A percentile compares a stretch with the other conserved stretches of the same genome.
Evolutionary conservation across 2,113 vertebrate genomes (phyloP).

Genomic region (Pygoscelis antarcticus): DNA sequence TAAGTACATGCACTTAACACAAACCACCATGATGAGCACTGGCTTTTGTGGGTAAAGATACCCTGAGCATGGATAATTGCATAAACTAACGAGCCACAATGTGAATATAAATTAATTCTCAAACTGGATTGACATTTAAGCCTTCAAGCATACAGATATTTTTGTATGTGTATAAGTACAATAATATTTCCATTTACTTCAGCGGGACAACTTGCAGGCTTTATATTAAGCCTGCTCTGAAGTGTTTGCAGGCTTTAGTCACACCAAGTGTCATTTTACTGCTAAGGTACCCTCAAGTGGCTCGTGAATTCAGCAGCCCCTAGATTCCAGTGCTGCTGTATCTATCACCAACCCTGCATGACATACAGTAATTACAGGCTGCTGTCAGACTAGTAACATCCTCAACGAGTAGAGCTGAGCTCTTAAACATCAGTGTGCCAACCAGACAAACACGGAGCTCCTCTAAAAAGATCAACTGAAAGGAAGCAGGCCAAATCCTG

Average conservation of each 20-base stretch:
- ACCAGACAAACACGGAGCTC: not conserved
- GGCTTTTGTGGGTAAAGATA: not conserved
- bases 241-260: not conserved
- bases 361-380: not conserved
- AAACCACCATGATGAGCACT: fast-evolving
- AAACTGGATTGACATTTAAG: not conserved
- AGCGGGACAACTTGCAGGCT: fast-evolving
- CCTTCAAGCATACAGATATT: not conserved
- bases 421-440: not conserved
- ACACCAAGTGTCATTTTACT: not conserved
- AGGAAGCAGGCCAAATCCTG: not conserved
- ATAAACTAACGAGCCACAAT: not conserved
- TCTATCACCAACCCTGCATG: not conserved
- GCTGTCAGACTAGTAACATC: not conserved
- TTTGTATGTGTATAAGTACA: not conserved
- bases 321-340: not conserved
- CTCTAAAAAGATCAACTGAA: not conserved
- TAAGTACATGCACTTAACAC: not conserved
- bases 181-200: not conserved
- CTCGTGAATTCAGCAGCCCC: not conserved
- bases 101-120: not conserved
- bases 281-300: not conserved
- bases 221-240: not conserved
- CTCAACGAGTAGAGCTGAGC: not conserved
- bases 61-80: not conserved